Evolutionary conservation across 2,888 invertebrate species (phyloP).

Genomic region (Anoncus sp.): DNA sequence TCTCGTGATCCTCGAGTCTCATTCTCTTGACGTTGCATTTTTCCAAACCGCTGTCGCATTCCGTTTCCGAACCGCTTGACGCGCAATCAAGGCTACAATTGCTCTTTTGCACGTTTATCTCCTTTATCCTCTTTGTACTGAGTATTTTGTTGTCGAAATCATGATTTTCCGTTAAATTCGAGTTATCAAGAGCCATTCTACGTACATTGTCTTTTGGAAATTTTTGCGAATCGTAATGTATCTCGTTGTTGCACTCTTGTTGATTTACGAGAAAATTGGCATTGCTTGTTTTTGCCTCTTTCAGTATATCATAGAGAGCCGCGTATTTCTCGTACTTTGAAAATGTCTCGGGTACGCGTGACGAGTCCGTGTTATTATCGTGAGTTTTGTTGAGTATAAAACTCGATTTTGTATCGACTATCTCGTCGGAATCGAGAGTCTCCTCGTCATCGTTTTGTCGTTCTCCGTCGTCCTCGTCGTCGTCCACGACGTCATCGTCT

Average conservation of each 20-base stretch:
- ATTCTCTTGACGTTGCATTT: slow-evolving; percentile 82
- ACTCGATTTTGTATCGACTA: slow-evolving; percentile 75
- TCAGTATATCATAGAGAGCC: slow-evolving; percentile 84
- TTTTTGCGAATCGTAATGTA: slow-evolving; percentile 85
- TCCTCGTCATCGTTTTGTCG: slow-evolving; percentile 76
- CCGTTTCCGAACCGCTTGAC: slow-evolving; percentile 78
- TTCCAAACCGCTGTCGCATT: slow-evolving; percentile 78
- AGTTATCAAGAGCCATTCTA: slow-evolving; percentile 81
- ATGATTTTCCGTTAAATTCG: slow-evolving; percentile 82
- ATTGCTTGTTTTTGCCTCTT: slow-evolving; percentile 86
- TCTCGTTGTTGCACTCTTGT: slow-evolving; percentile 83
- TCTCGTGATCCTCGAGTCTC: slow-evolving; percentile 81
- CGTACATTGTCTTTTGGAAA: slow-evolving; percentile 84
- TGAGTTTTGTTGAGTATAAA: slow-evolving; percentile 79
- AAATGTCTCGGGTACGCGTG: slow-evolving; percentile 48
- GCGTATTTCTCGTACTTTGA: slow-evolving; percentile 66
- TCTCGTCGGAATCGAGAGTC: slow-evolving; percentile 78
- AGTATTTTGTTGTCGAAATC: slow-evolving; percentile 82
- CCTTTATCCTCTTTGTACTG: slow-evolving; percentile 83
- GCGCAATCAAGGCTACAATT: slow-evolving; percentile 74
- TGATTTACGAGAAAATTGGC: slow-evolving; percentile 84
- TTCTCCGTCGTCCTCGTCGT: slow-evolving; percentile 76
- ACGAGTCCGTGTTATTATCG: slow-evolving; percentile 68
- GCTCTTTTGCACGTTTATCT: slow-evolving; percentile 82
- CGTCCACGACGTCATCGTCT: slow-evolving; percentile 69